phyloP scores from a whole-genome alignment of 2,113 vertebrate species.

The Amia ocellicauda region DNA sequence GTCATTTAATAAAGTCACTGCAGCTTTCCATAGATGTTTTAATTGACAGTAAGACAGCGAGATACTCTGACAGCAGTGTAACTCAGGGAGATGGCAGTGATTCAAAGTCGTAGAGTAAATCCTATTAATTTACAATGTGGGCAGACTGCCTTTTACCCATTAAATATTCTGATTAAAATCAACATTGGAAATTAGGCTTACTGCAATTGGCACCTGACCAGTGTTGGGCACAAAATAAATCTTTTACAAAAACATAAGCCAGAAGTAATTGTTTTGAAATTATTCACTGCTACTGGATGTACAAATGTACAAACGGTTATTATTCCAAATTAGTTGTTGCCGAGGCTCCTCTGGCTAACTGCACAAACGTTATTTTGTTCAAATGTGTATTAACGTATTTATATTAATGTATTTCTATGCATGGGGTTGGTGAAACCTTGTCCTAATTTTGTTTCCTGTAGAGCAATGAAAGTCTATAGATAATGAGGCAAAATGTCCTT shows the following conservation, averaged over 20 bases:
- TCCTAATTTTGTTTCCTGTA: too few relatives aligned
- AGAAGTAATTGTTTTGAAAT: slow-evolving; percentile 13
- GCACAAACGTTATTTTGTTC: slow-evolving; percentile 11
- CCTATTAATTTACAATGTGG: slow-evolving; percentile 31
- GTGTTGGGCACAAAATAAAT: slow-evolving; percentile 17
- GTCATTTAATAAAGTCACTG: slow-evolving; percentile 25
- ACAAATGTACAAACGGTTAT: slow-evolving; percentile 23
- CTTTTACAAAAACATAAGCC: slow-evolving; percentile 5
- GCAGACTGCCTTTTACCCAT: slow-evolving; percentile 29
- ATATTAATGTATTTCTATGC: slow-evolving; percentile 15
- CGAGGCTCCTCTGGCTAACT: background rate
- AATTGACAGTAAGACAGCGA: slow-evolving; percentile 26
- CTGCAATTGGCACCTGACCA: slow-evolving; percentile 1
- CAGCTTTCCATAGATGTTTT: slow-evolving; percentile 19
- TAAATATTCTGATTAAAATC: slow-evolving; percentile 34
- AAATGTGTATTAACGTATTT: too few relatives aligned
- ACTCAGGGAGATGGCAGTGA: slow-evolving; percentile 20
- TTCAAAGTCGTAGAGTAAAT: slow-evolving; percentile 27
- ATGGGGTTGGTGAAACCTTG: too few relatives aligned
- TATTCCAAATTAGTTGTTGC: slow-evolving; percentile 8
- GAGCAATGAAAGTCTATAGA: too few relatives aligned
- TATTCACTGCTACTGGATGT: slow-evolving; percentile 9
- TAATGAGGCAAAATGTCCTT: too few relatives aligned
- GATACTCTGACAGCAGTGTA: background rate
- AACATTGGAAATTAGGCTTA: slow-evolving; percentile 18